Base-by-base conservation (phyloP, 2,888 invertebrate species). In the Eulithis prunata region DNA sequence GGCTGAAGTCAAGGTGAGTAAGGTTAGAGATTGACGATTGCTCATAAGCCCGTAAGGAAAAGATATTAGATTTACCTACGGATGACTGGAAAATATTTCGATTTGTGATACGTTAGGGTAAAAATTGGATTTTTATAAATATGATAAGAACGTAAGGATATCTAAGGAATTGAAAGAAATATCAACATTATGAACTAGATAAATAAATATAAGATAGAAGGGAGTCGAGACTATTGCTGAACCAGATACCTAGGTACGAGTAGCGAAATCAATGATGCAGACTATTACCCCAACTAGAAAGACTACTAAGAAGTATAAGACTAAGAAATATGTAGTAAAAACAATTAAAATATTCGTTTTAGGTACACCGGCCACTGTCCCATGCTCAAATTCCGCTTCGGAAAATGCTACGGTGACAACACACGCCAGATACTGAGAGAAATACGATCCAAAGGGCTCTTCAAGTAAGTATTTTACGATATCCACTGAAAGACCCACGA, bases 291-390 rank as follows among this genome's bases (percentile, higher is more conserved):
- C 2, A 0, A 11, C 41, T 7, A 41, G 10, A 8, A 3, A 41
- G 10, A 32, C 32, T 32, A 32, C 32, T 32, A 41, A 41, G 41
- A 11, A 13, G 21, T 21, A 49, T 49, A 1, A 14, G 3, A 14
- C 14, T 46, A 46, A 13, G 14, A 8, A 47, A 6, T n/a, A 47
- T 14, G 47, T 10, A 11, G 8, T 41, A 41, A 52, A n/a, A n/a
- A n/a, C 3, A 12, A 5, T 41, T 32, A 49, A 51, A 57, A 11
- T 8, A 21, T 64, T 66, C 38, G 64, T 87, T 87, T 14, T 91
- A 96, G 96, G 70, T 96, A 96, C 83, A 96, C 96, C 1, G 96
- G 96, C 11, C 96, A 96, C 78, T 96, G 96, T 83, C 96, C 96
- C 56, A 94, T 95, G 74, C 91, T 96, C 60, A 95, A 95, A 78